Base-by-base conservation (phyloP, 2,888 invertebrate species). In the Candidula unifasciata region DNA sequence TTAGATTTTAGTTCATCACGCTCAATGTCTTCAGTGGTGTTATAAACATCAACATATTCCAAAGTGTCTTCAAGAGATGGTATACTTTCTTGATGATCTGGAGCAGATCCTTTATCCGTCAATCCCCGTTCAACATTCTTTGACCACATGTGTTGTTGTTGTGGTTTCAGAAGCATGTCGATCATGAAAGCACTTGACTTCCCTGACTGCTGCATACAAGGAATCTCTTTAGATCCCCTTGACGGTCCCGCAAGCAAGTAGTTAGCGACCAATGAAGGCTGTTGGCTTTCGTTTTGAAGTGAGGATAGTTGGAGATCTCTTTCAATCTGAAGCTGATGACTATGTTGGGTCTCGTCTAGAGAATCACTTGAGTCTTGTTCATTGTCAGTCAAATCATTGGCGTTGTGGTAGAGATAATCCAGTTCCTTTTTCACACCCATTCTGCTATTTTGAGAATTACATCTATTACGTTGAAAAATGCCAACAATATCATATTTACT, bases 121-220 rank as follows among this genome's bases (percentile, higher is more conserved):
- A 21, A 18, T n/a, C 10, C 44, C 44, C 44, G 44, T 13, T 44
- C 44, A 44, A 10, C 44, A 10, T 44, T 13, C 13, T 44, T 6
- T 44, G 44, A 44, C 44, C 44, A 44, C 13, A 44, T 13, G 6
- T 44, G 8, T 6, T 27, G 18, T 10, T 52, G 6, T 5, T 68
- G 24, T 52, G 79, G 37, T 64, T 30, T 79, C 8, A 79, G 52
- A 2, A 79, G 79, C 52, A 33, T 52, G n/a, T 79, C 68, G 18
- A 79, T 79, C 79, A 79, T 79, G 44, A 79, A 79, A n/a, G 66
- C 66, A 10, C 30, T 37, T 27, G 79, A 44, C 24, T 68, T 79
- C 0, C 30, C 33, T 1, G 66, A 66, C 30, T 8, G 64, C 13
- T 21, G 78, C n/a, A 37, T n/a, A n/a, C 10, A 44, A 3, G 73